These are phyloP conservation scores for Pristionchus fissidentatus DNA, from an alignment of 2,888 invertebrate genomes.

Conservation along the genomic window DNA sequence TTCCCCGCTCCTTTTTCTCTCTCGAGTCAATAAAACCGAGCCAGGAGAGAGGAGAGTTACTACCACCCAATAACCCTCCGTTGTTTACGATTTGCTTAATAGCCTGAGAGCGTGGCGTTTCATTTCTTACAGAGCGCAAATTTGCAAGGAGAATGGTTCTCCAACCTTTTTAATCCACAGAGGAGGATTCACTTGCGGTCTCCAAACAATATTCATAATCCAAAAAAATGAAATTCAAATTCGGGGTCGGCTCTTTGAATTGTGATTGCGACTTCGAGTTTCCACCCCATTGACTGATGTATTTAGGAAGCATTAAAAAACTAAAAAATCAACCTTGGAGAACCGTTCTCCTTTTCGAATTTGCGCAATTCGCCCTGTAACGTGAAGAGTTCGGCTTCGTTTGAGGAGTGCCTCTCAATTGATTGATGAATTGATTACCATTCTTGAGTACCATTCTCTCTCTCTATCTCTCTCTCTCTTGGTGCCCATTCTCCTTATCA, in stretches of 20 bases:
- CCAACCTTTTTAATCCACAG: too few species aligned
- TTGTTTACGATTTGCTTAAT: too few species aligned
- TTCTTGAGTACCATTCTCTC: not conserved
- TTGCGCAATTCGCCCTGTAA: too few species aligned
- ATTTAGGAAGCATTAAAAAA: not conserved
- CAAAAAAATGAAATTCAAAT: too few species aligned
- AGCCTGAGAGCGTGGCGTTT: too few species aligned
- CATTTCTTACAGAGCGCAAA: too few species aligned
- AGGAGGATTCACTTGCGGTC: too few species aligned
- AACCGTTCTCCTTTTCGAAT: not conserved
- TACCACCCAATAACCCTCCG: not conserved
- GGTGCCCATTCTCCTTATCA: conserved; percentile 1
- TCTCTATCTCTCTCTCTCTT: not conserved
- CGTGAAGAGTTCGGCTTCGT: not conserved
- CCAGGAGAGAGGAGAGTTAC: not conserved
- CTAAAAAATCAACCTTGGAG: too few species aligned
- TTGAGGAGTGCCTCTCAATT: conserved; percentile 9
- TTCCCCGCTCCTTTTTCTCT: not conserved
- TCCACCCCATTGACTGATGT: not conserved
- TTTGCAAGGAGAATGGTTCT: too few species aligned
- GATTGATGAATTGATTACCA: not conserved
- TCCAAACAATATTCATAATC: too few species aligned
- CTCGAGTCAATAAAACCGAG: not conserved
- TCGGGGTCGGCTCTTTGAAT: too few species aligned
- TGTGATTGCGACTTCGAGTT: not conserved